Evolutionary conservation across 2,113 vertebrate genomes (phyloP), one percentile per base, ranked within the genome.

Genomic region (Acrocephalus arundinaceus): DNA sequence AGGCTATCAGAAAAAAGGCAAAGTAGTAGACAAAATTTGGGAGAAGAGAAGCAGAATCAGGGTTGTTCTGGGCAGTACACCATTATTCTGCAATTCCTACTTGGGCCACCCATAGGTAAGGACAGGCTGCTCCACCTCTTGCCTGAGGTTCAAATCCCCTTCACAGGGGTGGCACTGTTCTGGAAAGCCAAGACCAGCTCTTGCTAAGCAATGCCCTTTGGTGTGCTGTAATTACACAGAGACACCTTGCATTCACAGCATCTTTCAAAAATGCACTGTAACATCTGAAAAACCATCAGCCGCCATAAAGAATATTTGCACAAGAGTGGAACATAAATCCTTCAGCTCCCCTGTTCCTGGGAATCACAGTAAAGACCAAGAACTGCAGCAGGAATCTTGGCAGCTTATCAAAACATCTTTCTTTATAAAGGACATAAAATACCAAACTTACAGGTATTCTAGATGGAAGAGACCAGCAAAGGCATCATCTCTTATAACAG

Each of bases 401-500:
- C 39, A 77, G 88, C 67, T 78, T 74, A 85, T 54, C 72, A 54
- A 58, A 89, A 48, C 30, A 45, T 21, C 68, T 37, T 89, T 49
- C 58, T 94, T 63, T 82, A 90, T 74, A 86, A 91, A 46, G 43
- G 10, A 71, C 65, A 82, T 90, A 84, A 94, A 94, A 61, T 68
- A n/a, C 33, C 74, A 39, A 90, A 99, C 99, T 99, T 98, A 99
- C 99, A 99, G 97, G 97, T 99, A 99, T 91, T 99, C 99, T 10
- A 99, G 98, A 93, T 99, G 99, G 75, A 99, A 98, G 83, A 99
- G 99, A 39, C 99, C 99, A 92, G 99, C 98, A 94, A 99, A 99
- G n/a, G 99, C 99, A 95, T 99, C 99, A 65, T 99, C 99, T 85
- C 98, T 98, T 97, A 99, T 98, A 94, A 98, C 97, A 22, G 99